Percentiles rank a stretch among this genome's conserved stretches.
Conservation (phyloP, 1,140 invertebrate species). For the Bradynema listronoti region DNA sequence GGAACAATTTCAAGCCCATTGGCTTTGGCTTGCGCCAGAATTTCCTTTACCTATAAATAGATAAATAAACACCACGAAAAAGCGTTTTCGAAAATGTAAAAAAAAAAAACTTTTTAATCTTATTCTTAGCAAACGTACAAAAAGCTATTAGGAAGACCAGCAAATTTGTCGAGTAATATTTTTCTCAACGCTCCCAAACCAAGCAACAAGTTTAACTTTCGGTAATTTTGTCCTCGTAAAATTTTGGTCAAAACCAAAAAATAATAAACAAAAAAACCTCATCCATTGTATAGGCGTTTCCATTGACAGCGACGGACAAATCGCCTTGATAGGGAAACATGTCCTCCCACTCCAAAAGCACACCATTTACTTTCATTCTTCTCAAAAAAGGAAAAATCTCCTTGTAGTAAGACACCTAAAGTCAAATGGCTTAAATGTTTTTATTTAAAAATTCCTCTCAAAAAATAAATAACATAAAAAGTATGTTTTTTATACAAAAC, state of each 20-base stretch:
- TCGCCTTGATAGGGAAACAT: conserved; percentile 82
- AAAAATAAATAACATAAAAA: conserved; percentile 3
- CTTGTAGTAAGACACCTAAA: conserved; percentile 63
- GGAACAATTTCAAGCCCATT: conserved; percentile 76
- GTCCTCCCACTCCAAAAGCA: conserved; percentile 91
- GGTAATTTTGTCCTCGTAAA: too few relatives aligned
- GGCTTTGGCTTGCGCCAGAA: conserved; percentile 66
- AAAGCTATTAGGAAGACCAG: too few relatives aligned
- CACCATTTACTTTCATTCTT: conserved; percentile 74
- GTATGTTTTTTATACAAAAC: neutral
- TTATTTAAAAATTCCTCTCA: neutral
- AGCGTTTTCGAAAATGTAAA: too few relatives aligned
- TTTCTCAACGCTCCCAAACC: too few relatives aligned
- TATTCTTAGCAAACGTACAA: too few relatives aligned
- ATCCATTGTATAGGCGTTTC: conserved; percentile 70
- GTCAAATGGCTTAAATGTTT: neutral
- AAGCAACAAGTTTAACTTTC: too few relatives aligned
- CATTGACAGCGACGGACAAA: conserved; percentile 67
- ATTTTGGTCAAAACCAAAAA: neutral
- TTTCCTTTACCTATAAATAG: too few relatives aligned
- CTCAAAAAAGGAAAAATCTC: conserved; percentile 71
- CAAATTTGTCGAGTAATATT: too few relatives aligned
- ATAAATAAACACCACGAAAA: too few relatives aligned
- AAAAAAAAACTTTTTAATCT: too few relatives aligned
- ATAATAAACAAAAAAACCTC: conserved; percentile 62